Percentiles rank a stretch among this genome's conserved stretches.
phyloP scores from a whole-genome alignment of 1,140 invertebrate species.

The Bathynomus jamesi region DNA sequence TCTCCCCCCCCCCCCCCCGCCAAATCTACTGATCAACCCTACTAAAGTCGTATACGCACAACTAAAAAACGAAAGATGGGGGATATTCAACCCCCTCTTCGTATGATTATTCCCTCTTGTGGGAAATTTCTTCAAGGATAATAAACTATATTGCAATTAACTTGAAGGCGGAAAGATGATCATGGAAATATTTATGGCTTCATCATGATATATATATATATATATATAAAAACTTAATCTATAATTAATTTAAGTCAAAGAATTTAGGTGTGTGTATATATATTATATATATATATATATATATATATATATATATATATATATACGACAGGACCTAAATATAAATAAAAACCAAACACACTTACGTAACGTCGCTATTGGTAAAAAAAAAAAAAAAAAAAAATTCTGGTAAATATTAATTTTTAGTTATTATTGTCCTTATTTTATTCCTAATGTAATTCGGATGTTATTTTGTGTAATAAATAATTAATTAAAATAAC shows the following conservation, averaged over 20 bases:
- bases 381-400: too few species aligned
- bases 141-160: not conserved
- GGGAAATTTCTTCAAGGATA: conserved; percentile 1
- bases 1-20: not conserved
- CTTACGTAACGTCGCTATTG: not conserved
- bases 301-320: conserved; percentile 10
- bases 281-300: conserved; percentile 2
- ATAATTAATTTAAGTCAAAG: not conserved
- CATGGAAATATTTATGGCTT: not conserved
- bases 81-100: not conserved
- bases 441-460: too few species aligned
- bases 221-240: not conserved
- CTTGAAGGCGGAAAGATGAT: not conserved
- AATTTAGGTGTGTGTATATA: not conserved
- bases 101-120: not conserved
- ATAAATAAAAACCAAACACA: not conserved
- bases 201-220: conserved; percentile 27
- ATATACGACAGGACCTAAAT: conserved; percentile 4
- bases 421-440: too few species aligned
- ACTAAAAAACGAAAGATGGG: too few species aligned
- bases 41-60: too few species aligned
- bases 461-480: too few species aligned
- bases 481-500: too few species aligned
- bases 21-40: too few species aligned
- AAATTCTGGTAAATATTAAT: too few species aligned